Percentiles rank a stretch among this genome's conserved stretches.
Conservation (phyloP, 1,140 invertebrate genomes). For the Frieseomelitta varia region DNA sequence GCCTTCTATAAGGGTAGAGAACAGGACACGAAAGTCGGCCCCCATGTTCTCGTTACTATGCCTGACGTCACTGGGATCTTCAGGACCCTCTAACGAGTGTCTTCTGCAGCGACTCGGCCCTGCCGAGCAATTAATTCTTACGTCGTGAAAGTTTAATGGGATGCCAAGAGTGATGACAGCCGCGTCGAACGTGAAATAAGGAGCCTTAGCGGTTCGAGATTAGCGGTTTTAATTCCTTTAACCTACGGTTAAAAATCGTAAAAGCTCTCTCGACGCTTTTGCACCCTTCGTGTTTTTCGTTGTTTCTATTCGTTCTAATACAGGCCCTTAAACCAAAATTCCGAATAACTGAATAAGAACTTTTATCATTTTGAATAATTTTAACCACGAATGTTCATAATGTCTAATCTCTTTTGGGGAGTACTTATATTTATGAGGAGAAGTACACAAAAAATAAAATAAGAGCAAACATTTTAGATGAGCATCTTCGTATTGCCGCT, state of each 20-base stretch:
- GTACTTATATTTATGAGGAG: no score
- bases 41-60: slow-evolving; percentile 58
- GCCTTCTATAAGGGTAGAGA: slow-evolving; percentile 55
- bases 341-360: no score
- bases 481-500: no score
- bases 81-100: slow-evolving; percentile 61
- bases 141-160: slow-evolving; percentile 53
- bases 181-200: slow-evolving; percentile 57
- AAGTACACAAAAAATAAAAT: no score
- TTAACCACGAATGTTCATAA: no score
- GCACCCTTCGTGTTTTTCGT: no score
- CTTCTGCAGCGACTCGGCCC: slow-evolving; percentile 46
- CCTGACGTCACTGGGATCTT: slow-evolving; percentile 56
- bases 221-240: slow-evolving; percentile 49
- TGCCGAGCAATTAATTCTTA: slow-evolving; percentile 63
- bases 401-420: no score
- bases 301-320: no score
- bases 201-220: no score
- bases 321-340: no score
- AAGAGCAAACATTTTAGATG: no score
- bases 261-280: slow-evolving; percentile 10
- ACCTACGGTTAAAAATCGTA: slow-evolving; percentile 17
- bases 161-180: slow-evolving; percentile 58
- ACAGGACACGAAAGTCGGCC: slow-evolving; percentile 56
- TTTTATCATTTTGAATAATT: no score